Conservation (phyloP, 2,113 vertebrate species). For the Herpetotheres cachinnans region DNA sequence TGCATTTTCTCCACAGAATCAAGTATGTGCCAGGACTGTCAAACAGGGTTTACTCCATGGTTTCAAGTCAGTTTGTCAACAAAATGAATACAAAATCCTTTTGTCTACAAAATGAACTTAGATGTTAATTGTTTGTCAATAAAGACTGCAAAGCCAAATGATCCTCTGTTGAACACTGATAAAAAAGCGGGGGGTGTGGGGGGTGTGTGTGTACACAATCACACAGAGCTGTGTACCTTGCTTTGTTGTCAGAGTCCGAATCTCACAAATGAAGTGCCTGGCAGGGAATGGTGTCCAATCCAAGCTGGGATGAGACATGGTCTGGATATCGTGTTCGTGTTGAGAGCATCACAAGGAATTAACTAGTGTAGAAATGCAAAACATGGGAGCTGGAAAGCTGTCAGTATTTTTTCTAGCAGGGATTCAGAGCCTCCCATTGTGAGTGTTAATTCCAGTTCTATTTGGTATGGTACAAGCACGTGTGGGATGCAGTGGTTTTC, state of each 20-base stretch:
- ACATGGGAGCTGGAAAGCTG: fast-evolving
- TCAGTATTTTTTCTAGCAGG: background rate
- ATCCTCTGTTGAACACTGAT: slow-evolving; percentile 58
- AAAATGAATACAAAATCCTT: slow-evolving; percentile 60
- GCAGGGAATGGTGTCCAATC: background rate
- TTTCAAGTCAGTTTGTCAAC: slow-evolving; percentile 62
- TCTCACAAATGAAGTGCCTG: background rate
- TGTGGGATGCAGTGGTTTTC: background rate
- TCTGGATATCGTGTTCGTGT: background rate
- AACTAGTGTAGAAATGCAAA: background rate
- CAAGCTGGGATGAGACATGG: background rate
- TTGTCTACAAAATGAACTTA: slow-evolving; percentile 42
- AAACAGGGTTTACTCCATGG: slow-evolving; percentile 37
- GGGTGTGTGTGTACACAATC: background rate
- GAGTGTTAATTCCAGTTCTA: background rate
- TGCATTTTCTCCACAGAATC: slow-evolving; percentile 44
- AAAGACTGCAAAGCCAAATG: slow-evolving; percentile 27
- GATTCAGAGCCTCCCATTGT: background rate
- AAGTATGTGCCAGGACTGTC: slow-evolving; percentile 52
- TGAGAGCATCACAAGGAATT: background rate
- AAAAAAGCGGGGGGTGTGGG: background rate
- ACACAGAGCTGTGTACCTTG: background rate
- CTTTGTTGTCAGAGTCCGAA: background rate
- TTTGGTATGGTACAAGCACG: background rate
- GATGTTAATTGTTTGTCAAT: slow-evolving; percentile 60